These are phyloP conservation scores for Sogatella furcifera DNA, from an alignment of 1,140 invertebrate genomes.

Conservation along the genomic window DNA sequence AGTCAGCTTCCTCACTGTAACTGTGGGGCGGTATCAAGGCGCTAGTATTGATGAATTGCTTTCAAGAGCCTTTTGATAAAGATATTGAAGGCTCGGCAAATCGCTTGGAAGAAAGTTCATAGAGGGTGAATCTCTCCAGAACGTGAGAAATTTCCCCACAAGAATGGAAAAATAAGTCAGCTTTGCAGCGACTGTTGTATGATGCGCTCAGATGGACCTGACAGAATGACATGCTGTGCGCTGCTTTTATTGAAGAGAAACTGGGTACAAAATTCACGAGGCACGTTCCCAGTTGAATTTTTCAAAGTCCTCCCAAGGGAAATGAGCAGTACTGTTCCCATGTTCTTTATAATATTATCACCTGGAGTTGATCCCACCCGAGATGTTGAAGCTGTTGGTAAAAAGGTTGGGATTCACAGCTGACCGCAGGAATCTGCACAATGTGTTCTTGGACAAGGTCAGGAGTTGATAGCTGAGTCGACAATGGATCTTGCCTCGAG, in stretches of 20 bases:
- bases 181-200: conserved; percentile 85
- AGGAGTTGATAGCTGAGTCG: conserved; percentile 81
- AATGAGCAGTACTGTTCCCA: conserved; percentile 65
- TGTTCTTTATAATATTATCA: conserved; percentile 92
- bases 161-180: conserved; percentile 90
- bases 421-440: conserved; percentile 79
- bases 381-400: conserved; percentile 71
- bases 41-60: conserved; percentile 62
- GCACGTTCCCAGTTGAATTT: conserved; percentile 66
- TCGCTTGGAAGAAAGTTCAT: conserved; percentile 86
- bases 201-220: conserved; percentile 71
- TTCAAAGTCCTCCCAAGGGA: conserved; percentile 78
- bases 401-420: conserved; percentile 68
- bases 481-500: conserved; percentile 66
- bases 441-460: conserved; percentile 88
- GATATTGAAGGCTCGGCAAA: conserved; percentile 89
- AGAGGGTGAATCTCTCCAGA: conserved; percentile 83
- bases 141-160: conserved; percentile 87
- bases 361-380: conserved; percentile 90
- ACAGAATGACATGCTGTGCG: conserved; percentile 70
- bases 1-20: conserved; percentile 70
- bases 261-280: conserved; percentile 72
- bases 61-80: conserved; percentile 78
- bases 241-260: conserved; percentile 74
- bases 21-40: conserved; percentile 83